A percentile compares a stretch with the other conserved stretches of the same genome.
Conservation (phyloP, 2,113 vertebrate species). For the Chloropsis cyanopogon region DNA sequence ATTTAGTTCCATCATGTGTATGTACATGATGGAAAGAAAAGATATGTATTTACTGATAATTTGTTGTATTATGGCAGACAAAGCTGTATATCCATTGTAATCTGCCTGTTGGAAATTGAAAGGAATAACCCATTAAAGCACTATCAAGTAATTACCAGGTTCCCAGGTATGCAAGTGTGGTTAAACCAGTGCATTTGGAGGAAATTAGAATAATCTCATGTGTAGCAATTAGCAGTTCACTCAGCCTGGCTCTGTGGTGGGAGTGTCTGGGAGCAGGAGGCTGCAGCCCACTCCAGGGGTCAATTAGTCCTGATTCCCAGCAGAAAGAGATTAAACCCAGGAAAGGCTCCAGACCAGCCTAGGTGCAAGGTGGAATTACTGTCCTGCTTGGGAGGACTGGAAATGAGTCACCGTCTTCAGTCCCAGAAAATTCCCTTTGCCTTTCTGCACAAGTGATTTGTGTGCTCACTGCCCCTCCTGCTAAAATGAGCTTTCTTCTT, state of each 20-base stretch:
- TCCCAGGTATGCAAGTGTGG: not conserved
- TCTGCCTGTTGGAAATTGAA: not conserved
- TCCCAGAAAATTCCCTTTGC: not conserved
- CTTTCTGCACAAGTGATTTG: not conserved
- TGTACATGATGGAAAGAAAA: not conserved
- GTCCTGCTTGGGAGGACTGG: not conserved
- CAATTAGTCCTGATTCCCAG: not conserved
- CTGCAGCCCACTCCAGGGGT: not conserved
- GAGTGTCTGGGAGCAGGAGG: not conserved
- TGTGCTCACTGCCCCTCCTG: not conserved
- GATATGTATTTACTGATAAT: not conserved
- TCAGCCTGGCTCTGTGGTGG: not conserved
- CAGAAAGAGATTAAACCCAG: not conserved
- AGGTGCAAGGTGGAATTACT: not conserved
- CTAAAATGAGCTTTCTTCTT: not conserved
- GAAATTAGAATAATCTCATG: constrained; percentile 9
- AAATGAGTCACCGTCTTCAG: not conserved
- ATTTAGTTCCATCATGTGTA: not conserved
- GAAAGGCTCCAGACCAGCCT: not conserved
- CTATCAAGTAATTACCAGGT: not conserved
- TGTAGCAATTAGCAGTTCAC: not conserved
- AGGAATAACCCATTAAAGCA: not conserved
- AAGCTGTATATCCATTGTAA: not conserved
- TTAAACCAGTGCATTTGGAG: not conserved
- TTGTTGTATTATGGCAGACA: not conserved